These are phyloP conservation scores for Perca fluviatilis DNA, from an alignment of 2,113 vertebrate genomes.

Conservation along the genomic window DNA sequence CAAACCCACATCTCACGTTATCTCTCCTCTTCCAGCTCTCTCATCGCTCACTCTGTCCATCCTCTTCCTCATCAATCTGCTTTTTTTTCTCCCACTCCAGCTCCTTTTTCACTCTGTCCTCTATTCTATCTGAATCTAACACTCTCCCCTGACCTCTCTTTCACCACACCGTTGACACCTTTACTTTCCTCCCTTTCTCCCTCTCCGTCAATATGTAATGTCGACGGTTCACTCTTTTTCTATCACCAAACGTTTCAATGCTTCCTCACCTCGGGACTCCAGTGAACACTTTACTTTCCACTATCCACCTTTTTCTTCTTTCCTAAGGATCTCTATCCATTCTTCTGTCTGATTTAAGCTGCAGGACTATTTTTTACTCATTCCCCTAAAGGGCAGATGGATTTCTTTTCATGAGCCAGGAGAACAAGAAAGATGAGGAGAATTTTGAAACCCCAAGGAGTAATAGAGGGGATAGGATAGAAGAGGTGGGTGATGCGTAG, in stretches of 20 bases:
- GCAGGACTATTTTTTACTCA: constrained; percentile 71
- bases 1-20: constrained; percentile 73
- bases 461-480: constrained; percentile 48
- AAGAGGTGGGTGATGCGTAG: constrained; percentile 49
- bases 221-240: constrained; percentile 36
- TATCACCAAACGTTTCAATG: constrained; percentile 35
- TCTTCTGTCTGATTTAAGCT: constrained; percentile 72
- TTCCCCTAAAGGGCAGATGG: constrained; percentile 75
- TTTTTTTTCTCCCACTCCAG: neutral
- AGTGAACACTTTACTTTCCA: constrained; percentile 56
- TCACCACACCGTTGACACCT: constrained; percentile 33
- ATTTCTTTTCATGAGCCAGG: constrained; percentile 77
- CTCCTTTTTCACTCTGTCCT: constrained; percentile 17
- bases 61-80: constrained; percentile 33
- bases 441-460: constrained; percentile 62
- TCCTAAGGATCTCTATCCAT: constrained; percentile 60
- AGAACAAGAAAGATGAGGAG: constrained; percentile 74
- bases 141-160: constrained; percentile 31
- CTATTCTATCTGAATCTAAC: constrained; percentile 17
- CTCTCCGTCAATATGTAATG: constrained; percentile 24
- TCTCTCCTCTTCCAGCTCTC: constrained; percentile 51
- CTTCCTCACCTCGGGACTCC: constrained; percentile 47
- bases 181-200: constrained; percentile 21
- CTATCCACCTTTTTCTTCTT: constrained; percentile 42
- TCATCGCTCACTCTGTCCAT: constrained; percentile 41